These are phyloP conservation scores for Hiodon alosoides DNA, from an alignment of 2,113 vertebrate genomes.

Conservation along the genomic window DNA sequence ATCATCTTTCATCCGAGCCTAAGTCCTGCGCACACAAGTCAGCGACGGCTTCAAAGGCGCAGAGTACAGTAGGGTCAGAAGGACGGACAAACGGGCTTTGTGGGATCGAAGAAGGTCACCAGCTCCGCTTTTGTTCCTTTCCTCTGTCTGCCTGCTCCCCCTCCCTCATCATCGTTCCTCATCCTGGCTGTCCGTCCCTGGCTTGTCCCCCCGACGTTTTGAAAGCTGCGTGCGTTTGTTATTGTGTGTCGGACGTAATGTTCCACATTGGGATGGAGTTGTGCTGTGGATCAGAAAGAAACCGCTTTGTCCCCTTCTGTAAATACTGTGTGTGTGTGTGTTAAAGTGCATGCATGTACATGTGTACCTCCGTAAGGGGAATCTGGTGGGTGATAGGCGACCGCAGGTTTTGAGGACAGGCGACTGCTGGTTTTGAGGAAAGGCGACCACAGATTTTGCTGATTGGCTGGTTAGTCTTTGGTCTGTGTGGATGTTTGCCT, in stretches of 20 bases:
- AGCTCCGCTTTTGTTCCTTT: neutral
- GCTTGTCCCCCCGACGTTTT: no score
- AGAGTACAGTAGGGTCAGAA: conserved; percentile 36
- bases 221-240: no score
- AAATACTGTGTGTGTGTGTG: neutral
- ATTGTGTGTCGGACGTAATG: no score
- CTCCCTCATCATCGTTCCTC: neutral
- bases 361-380: neutral
- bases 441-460: neutral
- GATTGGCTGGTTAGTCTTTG: no score
- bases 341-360: neutral
- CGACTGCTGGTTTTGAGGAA: neutral
- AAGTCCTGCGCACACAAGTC: conserved; percentile 46
- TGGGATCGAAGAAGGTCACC: neutral
- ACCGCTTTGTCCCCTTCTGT: neutral
- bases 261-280: neutral
- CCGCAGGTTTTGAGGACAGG: neutral
- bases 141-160: neutral
- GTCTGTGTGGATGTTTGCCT: neutral
- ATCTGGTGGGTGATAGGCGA: neutral
- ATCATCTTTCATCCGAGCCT: conserved; percentile 54
- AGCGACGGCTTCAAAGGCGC: conserved; percentile 36
- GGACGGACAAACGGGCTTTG: conserved; percentile 25
- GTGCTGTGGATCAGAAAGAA: no score
- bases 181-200: no score